Conservation (phyloP, 2,797 vertebrate species). For the Percopsis omiscomaycus region DNA sequence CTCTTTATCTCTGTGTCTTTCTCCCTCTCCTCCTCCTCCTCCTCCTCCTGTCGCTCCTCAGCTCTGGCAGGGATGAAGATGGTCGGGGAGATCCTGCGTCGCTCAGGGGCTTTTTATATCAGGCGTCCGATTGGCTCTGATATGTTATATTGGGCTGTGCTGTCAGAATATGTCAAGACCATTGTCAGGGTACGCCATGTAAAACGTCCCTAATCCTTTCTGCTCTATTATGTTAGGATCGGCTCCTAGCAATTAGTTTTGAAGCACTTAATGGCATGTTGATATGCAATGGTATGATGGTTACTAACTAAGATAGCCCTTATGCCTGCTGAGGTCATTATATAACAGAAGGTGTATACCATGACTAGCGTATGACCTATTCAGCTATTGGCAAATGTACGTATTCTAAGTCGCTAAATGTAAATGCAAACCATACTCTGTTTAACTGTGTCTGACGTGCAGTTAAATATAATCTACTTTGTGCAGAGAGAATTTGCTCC, state of each 20-base stretch:
- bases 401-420: too few species aligned
- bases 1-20: background rate
- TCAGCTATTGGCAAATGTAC: too few species aligned
- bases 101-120: conserved; percentile 95
- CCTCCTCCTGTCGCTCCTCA: conserved; percentile 49
- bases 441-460: too few species aligned
- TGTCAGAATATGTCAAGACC: conserved; percentile 92
- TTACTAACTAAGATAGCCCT: too few species aligned
- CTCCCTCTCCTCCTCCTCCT: background rate
- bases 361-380: background rate
- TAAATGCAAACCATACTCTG: too few species aligned
- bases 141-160: conserved; percentile 94
- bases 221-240: background rate
- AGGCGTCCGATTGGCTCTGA: conserved; percentile 89
- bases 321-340: too few species aligned
- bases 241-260: too few species aligned
- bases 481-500: conserved; percentile 88
- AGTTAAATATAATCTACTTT: conserved; percentile 18
- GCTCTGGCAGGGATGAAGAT: conserved; percentile 94
- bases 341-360: too few species aligned
- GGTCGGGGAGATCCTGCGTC: conserved; percentile 88
- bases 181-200: conserved; percentile 83
- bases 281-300: too few species aligned
- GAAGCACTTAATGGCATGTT: too few species aligned
- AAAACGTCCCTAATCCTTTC: background rate